Base-by-base conservation (phyloP, 2,113 vertebrate genomes). In the Gasterosteus aculeatus region DNA sequence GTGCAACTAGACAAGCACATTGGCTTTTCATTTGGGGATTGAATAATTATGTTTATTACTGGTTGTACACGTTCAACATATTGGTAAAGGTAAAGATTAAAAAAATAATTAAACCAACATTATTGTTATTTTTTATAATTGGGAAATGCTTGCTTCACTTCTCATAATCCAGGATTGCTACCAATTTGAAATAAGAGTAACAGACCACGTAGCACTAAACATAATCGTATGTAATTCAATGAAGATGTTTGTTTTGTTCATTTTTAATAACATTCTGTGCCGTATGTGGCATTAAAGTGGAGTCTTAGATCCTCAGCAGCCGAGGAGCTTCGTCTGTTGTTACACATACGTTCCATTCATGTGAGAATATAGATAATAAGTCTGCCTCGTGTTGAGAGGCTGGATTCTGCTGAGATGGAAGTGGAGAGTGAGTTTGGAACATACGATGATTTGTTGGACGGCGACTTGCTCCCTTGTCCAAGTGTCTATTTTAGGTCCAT, bases 401-500 rank as follows among this genome's bases (percentile, higher is more conserved):
- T 33, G 4, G n/a, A 16, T 39, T 73, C 10, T 11, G 10, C 63
- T 62, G 6, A 49, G 72, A 38, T 54, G 39, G 59, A 54, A 41
- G 39, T 42, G 39, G 46, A 59, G 42, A 42, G 54, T 63, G 19
- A 10, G 9, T 72, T 64, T 53, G 31, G 62, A 46, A 66, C 35
- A 77, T 14, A 76, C 16, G 22, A 65, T 4, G 14, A 66, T 66
- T 77, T 74, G 65, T 74, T 61, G 47, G 59, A 42, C 59, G 66
- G 22, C 10, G 38, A 73, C 69, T 81, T 56, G 47, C 70, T 41
- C 72, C 62, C 16, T 62, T 15, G 57, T 82, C 61, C 62, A 75
- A 64, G 58, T 47, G 67, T 72, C 59, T 85, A 75, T 81, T 81
- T 82, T 78, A 71, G 35, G 71, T 10, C 42, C 68, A 56, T 76